Evolutionary conservation across 2,888 invertebrate genomes (phyloP), one percentile per base, ranked within the genome.

Genomic region (Ryuthela nishihirai): DNA sequence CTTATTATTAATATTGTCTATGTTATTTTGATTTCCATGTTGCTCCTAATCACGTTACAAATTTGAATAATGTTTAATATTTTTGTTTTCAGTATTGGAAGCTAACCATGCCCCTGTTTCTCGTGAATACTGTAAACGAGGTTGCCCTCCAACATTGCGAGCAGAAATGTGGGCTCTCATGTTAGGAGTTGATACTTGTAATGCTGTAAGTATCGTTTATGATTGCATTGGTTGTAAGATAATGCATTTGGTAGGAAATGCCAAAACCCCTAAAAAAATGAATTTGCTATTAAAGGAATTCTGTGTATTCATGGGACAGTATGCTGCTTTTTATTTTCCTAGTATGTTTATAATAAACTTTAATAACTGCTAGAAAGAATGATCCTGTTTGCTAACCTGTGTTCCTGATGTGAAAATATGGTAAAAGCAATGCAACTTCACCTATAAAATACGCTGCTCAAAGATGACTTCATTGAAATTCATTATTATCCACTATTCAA

Each of bases 71-170:
- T 25, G 4, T 41, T 3, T 44, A 34, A 9, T 34, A 17, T 46
- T 38, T 42, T 40, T 32, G 23, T 32, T 70, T 70, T 36, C 66
- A 77, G 87, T 93, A 15, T 75, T 90, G 12, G 80, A 81, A 17
- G 81, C 85, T 41, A 85, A 86, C 64, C 88, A 91, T 72, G 87
- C 91, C 0, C 91, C 93, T 0, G 79, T 92, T 29, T 87, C 89
- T 34, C 91, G 93, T 73, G 93, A 95, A 76, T 90, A 85, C 73
- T 77, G 92, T 10, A 94, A 94, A 77, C 83, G 83, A 65, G 90
- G 91, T 15, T 86, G 87, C 68, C 90, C 91, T 0, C 82, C 85
- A 65, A 80, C 82, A n/a, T 78, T 90, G 38, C 79, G 97, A 12
- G 88, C 88, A 0, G 81, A 81, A 61, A 79, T 95, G 1, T 97